These are phyloP conservation scores for Tipula vernalis DNA, from an alignment of 2,888 invertebrate genomes.

Conservation along the genomic window DNA sequence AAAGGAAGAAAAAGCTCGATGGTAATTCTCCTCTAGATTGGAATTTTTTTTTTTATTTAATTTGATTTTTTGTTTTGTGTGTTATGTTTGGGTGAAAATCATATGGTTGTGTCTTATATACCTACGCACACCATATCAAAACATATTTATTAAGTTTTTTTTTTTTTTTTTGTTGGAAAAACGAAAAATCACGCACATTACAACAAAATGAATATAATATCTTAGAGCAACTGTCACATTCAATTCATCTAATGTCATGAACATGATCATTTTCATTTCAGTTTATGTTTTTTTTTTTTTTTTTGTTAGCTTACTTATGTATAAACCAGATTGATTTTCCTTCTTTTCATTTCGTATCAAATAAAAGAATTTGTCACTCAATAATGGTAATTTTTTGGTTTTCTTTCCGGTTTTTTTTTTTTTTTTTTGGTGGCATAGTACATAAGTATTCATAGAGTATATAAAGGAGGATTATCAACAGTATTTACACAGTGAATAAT, in stretches of 20 bases:
- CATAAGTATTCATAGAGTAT: too few relatives aligned
- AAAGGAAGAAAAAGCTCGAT: not conserved
- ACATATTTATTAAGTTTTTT: not conserved
- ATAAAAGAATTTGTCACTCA: not conserved
- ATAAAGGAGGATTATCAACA: not conserved
- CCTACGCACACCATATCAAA: not conserved
- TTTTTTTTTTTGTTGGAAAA: not conserved
- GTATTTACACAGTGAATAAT: not conserved
- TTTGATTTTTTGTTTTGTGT: not conserved
- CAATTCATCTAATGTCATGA: not conserved
- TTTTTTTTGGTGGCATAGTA: not conserved
- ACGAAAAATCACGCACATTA: not conserved
- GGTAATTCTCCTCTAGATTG: not conserved
- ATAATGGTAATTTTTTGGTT: not conserved
- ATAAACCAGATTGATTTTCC: not conserved
- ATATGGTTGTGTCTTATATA: not conserved
- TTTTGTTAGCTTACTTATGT: not conserved
- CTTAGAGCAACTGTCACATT: not conserved
- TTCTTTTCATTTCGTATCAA: not conserved
- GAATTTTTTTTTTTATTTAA: not conserved
- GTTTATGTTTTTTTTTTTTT: not conserved
- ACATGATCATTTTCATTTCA: slow-evolving; percentile 4
- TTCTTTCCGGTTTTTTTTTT: not conserved
- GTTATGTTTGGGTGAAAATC: not conserved
- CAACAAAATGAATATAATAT: not conserved